Percentiles rank a stretch among this genome's conserved stretches.
phyloP scores from a whole-genome alignment of 2,888 invertebrate genomes.

The Boloria selene region DNA sequence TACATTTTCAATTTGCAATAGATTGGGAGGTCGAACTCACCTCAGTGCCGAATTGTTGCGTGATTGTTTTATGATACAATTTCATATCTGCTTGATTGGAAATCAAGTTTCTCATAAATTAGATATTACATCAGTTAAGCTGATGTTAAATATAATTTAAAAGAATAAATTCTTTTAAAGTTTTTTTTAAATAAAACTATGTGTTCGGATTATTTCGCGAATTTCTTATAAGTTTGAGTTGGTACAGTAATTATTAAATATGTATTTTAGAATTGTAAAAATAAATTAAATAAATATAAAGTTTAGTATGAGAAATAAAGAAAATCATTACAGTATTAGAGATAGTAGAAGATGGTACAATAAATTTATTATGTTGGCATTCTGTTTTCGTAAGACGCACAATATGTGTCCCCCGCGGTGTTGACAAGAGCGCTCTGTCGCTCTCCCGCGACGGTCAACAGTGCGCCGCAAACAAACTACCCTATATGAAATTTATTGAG shows the following conservation, averaged over 20 bases:
- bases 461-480: slow-evolving; percentile 62
- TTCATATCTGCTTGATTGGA: slow-evolving; percentile 44
- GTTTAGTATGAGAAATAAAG: not conserved
- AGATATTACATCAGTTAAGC: not conserved
- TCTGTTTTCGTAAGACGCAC: slow-evolving; percentile 25
- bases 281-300: not conserved
- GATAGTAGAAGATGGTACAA: slow-evolving; percentile 10
- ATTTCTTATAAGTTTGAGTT: too few species aligned
- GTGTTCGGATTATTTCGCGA: too few species aligned
- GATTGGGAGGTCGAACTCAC: slow-evolving; percentile 68
- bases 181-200: not conserved
- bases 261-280: too few species aligned
- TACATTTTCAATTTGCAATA: slow-evolving; percentile 75
- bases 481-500: slow-evolving; percentile 62
- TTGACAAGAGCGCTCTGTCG: slow-evolving; percentile 53
- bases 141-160: slow-evolving; percentile 2
- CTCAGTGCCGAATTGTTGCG: slow-evolving; percentile 54
- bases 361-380: slow-evolving; percentile 7
- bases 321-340: not conserved
- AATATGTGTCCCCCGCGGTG: slow-evolving; percentile 50
- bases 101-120: slow-evolving; percentile 15
- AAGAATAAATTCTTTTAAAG: too few species aligned
- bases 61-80: slow-evolving; percentile 59
- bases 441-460: slow-evolving; percentile 59
- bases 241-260: too few species aligned